phyloP scores from a whole-genome alignment of 2,888 invertebrate species.

The Caenorhabditis sulstoni region DNA sequence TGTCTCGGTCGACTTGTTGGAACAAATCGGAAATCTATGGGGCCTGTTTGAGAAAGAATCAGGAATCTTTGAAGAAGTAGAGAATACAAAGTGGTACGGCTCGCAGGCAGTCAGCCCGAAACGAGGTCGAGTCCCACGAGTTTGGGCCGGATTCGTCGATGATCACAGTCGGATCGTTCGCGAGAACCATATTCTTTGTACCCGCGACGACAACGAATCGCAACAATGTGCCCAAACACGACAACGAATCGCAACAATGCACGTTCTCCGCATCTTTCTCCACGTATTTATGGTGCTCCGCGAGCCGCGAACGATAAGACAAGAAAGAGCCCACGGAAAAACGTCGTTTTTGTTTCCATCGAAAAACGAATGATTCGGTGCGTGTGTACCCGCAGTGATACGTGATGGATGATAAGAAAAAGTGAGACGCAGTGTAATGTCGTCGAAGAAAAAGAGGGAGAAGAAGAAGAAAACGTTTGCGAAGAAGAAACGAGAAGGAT shows the following conservation, averaged over 20 bases:
- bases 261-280: background rate
- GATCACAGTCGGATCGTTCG: background rate
- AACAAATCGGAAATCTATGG: too few species aligned
- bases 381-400: constrained; percentile 33
- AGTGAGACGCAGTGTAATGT: constrained; percentile 19
- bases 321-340: background rate
- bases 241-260: background rate
- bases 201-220: background rate
- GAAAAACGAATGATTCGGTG: constrained; percentile 8
- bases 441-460: background rate
- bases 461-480: background rate
- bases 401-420: constrained; percentile 28
- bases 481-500: background rate
- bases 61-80: too few species aligned
- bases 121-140: too few species aligned
- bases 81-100: too few species aligned
- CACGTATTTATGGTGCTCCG: too few species aligned
- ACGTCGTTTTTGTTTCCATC: background rate
- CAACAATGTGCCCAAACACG: constrained; percentile 18
- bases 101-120: too few species aligned
- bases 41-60: too few species aligned
- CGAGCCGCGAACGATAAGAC: background rate
- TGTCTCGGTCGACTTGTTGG: too few species aligned
- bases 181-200: constrained; percentile 12
- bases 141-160: too few species aligned